A percentile compares a stretch with the other conserved stretches of the same genome.
These are phyloP conservation scores for Acanthosepion esculentum DNA, from an alignment of 2,888 invertebrate species.

Conservation along the genomic window DNA sequence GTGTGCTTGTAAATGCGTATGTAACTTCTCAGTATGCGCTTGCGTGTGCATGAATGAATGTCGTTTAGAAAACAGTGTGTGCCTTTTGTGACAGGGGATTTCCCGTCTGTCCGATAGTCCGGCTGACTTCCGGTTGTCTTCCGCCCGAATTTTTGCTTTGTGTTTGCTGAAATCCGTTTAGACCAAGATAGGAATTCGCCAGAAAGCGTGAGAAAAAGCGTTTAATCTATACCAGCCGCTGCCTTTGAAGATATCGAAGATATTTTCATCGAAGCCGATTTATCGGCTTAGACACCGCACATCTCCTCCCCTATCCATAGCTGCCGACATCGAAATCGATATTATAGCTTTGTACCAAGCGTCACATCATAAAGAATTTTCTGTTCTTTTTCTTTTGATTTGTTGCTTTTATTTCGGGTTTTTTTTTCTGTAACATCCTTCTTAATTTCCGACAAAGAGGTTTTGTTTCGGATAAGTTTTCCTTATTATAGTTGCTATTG, in stretches of 20 bases:
- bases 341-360: conserved; percentile 4
- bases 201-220: conserved; percentile 1
- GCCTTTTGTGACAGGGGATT: conserved; percentile 20
- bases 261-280: conserved; percentile 17
- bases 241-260: conserved; percentile 20
- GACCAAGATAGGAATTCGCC: not conserved
- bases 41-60: not conserved
- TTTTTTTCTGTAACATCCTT: not conserved
- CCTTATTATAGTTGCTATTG: too few relatives aligned
- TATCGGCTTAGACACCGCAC: not conserved
- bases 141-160: conserved; percentile 25
- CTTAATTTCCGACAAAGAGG: not conserved
- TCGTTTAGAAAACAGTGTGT: not conserved
- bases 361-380: not conserved
- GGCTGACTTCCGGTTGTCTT: conserved; percentile 33
- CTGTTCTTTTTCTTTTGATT: not conserved
- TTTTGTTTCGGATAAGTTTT: not conserved
- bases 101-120: conserved; percentile 1
- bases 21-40: not conserved
- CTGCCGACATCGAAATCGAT: not conserved
- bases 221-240: conserved; percentile 6
- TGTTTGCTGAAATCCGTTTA: conserved; percentile 33
- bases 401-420: not conserved
- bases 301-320: not conserved
- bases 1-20: not conserved